These are phyloP conservation scores for Botia almorhae DNA, from an alignment of 2,797 vertebrate species.

Conservation along the genomic window DNA sequence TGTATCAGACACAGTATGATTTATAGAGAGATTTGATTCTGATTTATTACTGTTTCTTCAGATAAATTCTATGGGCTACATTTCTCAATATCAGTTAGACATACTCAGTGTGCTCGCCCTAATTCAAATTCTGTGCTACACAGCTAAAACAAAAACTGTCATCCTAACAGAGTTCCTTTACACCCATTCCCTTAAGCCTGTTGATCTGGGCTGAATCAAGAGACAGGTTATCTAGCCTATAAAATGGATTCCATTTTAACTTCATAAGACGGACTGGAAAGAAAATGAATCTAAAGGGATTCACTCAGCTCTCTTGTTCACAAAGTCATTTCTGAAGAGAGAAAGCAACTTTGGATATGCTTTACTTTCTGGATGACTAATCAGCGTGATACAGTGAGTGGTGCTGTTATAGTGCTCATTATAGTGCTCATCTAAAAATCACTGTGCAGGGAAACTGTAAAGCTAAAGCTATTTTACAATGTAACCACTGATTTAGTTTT, in stretches of 20 bases:
- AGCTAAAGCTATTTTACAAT: slow-evolving; percentile 50
- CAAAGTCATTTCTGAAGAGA: slow-evolving; percentile 58
- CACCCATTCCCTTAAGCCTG: slow-evolving; percentile 53
- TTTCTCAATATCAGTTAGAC: slow-evolving; percentile 17
- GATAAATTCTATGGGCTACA: neutral
- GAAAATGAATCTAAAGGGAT: slow-evolving; percentile 63
- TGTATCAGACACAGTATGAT: neutral
- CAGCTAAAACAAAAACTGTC: slow-evolving; percentile 56
- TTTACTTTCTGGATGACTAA: slow-evolving; percentile 59
- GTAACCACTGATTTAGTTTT: slow-evolving; percentile 50
- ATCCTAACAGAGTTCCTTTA: slow-evolving; percentile 64
- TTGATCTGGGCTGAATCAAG: slow-evolving; percentile 54
- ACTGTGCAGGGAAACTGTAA: slow-evolving; percentile 50
- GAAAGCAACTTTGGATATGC: slow-evolving; percentile 30
- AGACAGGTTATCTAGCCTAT: slow-evolving; percentile 57
- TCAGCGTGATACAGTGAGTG: slow-evolving; percentile 55
- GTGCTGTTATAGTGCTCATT: slow-evolving; percentile 41
- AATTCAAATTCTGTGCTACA: slow-evolving; percentile 40
- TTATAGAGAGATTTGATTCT: neutral
- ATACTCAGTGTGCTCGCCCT: slow-evolving; percentile 12
- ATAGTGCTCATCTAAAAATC: slow-evolving; percentile 44
- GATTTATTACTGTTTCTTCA: slow-evolving; percentile 9
- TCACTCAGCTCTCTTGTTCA: slow-evolving; percentile 56
- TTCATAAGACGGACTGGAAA: slow-evolving; percentile 56
- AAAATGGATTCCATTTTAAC: slow-evolving; percentile 63